Base-by-base conservation (phyloP, 2,888 invertebrate species). In the Drosophila mimica region DNA sequence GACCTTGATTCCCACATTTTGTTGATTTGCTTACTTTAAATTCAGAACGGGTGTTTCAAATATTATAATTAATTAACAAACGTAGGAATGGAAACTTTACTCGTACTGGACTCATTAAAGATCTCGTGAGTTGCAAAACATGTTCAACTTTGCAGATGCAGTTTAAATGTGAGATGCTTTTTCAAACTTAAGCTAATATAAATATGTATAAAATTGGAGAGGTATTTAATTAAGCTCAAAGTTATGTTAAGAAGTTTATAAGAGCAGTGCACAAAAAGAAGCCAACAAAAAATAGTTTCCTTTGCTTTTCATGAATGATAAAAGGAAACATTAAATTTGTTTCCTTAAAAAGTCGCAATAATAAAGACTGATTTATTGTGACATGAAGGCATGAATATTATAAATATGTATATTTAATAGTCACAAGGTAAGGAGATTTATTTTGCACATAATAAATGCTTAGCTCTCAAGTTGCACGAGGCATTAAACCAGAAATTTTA, bases 401-500 rank as follows among this genome's bases (percentile, higher is more conserved):
- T n/a, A 31, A 15, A 38, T n/a, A 52, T 53, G 46, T 34, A 52
- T 53, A 51, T 34, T 46, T 54, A 56, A 48, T 20, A 9, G 38
- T 4, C 5, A 17, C 11, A 13, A 25, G 17, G 8, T 34, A 60
- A 49, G 15, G 48, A 51, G 25, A 79, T 76, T 73, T 74, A 46
- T 65, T 36, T 34, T 28, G 54, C 28, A 58, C 33, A 28, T 70
- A 33, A 52, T 36, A 48, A 76, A 67, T 79, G 66, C 36, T 70
- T 30, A 38, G 46, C 74, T 63, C 56, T 34, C 46, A 25, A 25
- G 15, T 15, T 46, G 46, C 46, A 25, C 13, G 53, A 15, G 20
- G 30, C 56, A 56, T 73, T 51, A 67, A 63, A 40, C 40, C 36
- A 49, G 54, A 64, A 59, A 61, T 72, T 73, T 69, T 48, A 81